A percentile compares a stretch with the other conserved stretches of the same genome.
These are phyloP conservation scores for Cantharis rustica DNA, from an alignment of 2,888 invertebrate genomes.

Conservation along the genomic window DNA sequence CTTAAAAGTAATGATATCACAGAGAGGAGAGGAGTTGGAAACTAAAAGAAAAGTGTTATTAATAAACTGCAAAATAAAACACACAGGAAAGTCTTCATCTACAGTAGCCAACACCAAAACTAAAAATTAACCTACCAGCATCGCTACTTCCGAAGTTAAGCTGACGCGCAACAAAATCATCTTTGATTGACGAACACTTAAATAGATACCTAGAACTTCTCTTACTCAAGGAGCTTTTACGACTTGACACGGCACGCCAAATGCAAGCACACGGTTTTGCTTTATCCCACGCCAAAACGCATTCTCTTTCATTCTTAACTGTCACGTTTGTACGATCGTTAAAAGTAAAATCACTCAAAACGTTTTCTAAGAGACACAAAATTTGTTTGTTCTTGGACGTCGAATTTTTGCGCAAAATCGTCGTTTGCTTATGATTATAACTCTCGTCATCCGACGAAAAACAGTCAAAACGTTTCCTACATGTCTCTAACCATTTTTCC, in stretches of 20 bases:
- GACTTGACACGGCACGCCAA: conserved; percentile 42
- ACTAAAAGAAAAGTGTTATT: background rate
- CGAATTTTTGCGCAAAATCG: conserved; percentile 16
- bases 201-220: background rate
- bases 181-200: background rate
- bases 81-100: background rate
- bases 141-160: background rate
- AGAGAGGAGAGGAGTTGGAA: background rate
- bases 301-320: conserved; percentile 63
- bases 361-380: conserved; percentile 55
- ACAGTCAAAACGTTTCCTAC: conserved; percentile 55
- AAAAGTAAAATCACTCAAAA: conserved; percentile 49
- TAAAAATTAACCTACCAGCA: background rate
- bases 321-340: conserved; percentile 55
- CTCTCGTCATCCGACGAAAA: conserved; percentile 66
- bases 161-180: background rate
- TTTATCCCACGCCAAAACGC: conserved; percentile 63
- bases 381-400: conserved; percentile 51
- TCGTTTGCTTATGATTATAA: conserved; percentile 35
- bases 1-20: background rate
- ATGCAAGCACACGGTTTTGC: conserved; percentile 66
- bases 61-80: background rate
- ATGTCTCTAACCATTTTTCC: conserved; percentile 38
- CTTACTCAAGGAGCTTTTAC: background rate
- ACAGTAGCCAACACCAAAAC: background rate